phyloP scores from a whole-genome alignment of 2,113 vertebrate species.

The Forbesichthys agassizii region DNA sequence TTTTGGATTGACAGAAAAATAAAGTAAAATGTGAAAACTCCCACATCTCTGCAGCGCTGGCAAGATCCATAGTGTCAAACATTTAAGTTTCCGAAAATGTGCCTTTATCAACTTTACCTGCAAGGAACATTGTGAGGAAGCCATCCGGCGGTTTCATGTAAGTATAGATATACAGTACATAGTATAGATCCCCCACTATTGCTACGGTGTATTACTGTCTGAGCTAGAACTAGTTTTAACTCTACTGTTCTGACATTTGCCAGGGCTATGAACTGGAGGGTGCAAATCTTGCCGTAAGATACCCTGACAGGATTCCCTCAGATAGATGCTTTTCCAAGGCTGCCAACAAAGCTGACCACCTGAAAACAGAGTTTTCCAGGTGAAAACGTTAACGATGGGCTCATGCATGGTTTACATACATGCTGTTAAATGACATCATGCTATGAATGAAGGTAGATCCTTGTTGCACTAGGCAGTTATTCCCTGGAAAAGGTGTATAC shows the following conservation, averaged over 20 bases:
- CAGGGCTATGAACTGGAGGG: constrained; percentile 52
- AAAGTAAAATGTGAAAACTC: not conserved
- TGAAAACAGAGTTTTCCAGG: constrained; percentile 27
- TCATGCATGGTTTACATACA: not conserved
- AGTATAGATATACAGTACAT: constrained; percentile 13
- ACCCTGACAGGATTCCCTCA: constrained; percentile 59
- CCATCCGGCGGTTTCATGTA: constrained; percentile 66
- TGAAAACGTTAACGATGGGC: constrained; percentile 5
- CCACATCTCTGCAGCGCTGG: constrained; percentile 62
- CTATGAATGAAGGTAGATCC: too few species aligned
- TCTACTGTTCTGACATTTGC: not conserved
- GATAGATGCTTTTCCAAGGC: constrained; percentile 60
- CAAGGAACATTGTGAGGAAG: constrained; percentile 62
- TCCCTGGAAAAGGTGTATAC: not conserved
- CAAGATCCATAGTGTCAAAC: constrained; percentile 63
- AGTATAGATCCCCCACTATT: not conserved
- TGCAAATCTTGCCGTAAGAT: constrained; percentile 53
- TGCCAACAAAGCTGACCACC: constrained; percentile 48
- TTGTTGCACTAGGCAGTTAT: not conserved
- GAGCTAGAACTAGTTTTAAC: too few species aligned
- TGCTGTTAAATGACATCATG: too few species aligned
- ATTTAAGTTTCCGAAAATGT: constrained; percentile 60
- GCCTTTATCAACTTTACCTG: constrained; percentile 77
- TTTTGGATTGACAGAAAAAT: not conserved
- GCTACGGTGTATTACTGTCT: too few species aligned